Conservation (phyloP, 1,140 invertebrate species). For the Lepidotrigona ventralis region DNA sequence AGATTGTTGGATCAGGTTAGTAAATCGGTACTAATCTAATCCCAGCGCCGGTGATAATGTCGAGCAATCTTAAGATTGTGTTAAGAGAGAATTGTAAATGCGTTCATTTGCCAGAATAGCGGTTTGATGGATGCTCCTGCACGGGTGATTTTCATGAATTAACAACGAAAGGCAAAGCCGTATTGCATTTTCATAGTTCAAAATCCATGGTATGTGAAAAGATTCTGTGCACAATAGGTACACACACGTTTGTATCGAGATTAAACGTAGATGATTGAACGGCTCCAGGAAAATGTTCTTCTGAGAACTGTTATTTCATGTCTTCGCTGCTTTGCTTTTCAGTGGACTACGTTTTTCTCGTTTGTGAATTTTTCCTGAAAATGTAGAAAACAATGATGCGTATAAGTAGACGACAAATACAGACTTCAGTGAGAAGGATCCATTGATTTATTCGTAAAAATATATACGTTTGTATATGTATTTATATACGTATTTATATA, state of each 20-base stretch:
- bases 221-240: neutral
- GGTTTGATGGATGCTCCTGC: neutral
- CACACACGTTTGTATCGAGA: neutral
- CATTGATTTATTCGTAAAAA: neutral
- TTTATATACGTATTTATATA: too few relatives aligned
- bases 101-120: neutral
- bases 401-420: neutral
- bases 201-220: neutral
- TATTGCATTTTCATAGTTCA: neutral
- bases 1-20: neutral
- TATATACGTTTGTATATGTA: too few relatives aligned
- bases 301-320: slow-evolving; percentile 2
- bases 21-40: too few relatives aligned
- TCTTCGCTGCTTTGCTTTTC: neutral
- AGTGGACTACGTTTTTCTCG: neutral
- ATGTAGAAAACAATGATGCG: neutral
- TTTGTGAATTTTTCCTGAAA: neutral
- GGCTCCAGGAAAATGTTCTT: neutral
- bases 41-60: neutral
- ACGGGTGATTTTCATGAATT: neutral
- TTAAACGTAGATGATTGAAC: neutral
- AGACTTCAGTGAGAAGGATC: neutral
- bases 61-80: neutral
- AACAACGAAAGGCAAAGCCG: neutral
- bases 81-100: neutral